Evolutionary conservation across 2,888 invertebrate genomes (phyloP).

Genomic region (Gibbula magus): DNA sequence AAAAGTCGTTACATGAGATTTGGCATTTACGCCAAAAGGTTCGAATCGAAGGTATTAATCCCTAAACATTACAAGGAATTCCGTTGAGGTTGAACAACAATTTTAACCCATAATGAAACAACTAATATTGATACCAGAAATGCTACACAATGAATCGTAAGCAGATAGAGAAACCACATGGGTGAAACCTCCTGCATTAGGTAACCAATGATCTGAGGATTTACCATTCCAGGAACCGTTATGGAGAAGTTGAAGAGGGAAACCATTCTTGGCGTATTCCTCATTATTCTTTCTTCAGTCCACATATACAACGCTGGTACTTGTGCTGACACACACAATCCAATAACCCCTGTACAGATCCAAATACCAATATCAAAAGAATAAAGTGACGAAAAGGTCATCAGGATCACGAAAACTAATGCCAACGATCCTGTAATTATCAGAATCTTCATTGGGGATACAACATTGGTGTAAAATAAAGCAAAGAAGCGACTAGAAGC

Average conservation of each 20-base stretch:
- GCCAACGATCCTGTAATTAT: neutral
- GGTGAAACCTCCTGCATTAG: slow-evolving; percentile 67
- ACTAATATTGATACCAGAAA: too few relatives aligned
- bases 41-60: too few relatives aligned
- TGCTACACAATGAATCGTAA: slow-evolving; percentile 11
- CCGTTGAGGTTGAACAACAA: too few relatives aligned
- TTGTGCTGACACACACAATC: slow-evolving; percentile 72
- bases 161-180: slow-evolving; percentile 69
- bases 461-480: slow-evolving; percentile 69
- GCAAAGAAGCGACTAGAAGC: slow-evolving; percentile 70
- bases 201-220: slow-evolving; percentile 68
- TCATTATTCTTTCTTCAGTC: slow-evolving; percentile 71
- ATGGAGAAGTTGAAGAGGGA: too few relatives aligned
- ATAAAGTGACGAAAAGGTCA: slow-evolving; percentile 43
- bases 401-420: slow-evolving; percentile 44
- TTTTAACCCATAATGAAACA: too few relatives aligned
- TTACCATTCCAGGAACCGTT: slow-evolving; percentile 64
- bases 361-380: slow-evolving; percentile 45
- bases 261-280: too few relatives aligned
- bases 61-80: too few relatives aligned
- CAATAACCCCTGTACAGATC: slow-evolving; percentile 67
- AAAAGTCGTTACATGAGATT: too few relatives aligned
- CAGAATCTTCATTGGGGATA: slow-evolving; percentile 59
- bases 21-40: too few relatives aligned
- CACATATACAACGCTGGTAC: slow-evolving; percentile 74